Evolutionary conservation across 2,888 invertebrate species (phyloP).

Genomic region (Slavum lentiscoides): DNA sequence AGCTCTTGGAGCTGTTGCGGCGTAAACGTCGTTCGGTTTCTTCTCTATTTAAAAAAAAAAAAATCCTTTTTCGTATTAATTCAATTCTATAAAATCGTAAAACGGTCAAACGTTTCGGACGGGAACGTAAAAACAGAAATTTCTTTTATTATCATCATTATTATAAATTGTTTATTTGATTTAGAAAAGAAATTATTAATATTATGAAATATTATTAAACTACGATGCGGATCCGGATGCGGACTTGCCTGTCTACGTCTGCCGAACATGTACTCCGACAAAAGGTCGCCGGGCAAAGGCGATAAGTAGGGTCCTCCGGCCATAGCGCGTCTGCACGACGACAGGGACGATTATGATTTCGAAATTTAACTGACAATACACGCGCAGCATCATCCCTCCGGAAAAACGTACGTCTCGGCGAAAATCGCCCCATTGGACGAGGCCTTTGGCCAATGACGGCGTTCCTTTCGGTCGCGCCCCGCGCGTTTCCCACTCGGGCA

Average conservation of each 20-base stretch:
- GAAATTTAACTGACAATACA: constrained; percentile 44
- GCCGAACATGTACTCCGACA: constrained; percentile 92
- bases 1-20: constrained; percentile 90
- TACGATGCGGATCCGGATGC: no score
- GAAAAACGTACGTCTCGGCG: constrained; percentile 16
- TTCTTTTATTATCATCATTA: no score
- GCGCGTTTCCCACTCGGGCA: neutral
- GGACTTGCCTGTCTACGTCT: constrained; percentile 70
- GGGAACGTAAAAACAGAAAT: no score
- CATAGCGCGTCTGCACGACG: constrained; percentile 62
- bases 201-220: no score
- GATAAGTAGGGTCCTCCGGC: constrained; percentile 86
- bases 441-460: constrained; percentile 26
- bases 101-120: no score
- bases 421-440: constrained; percentile 25
- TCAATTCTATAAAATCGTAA: no score
- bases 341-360: constrained; percentile 35
- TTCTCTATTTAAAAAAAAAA: constrained; percentile 66
- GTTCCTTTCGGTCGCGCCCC: constrained; percentile 14
- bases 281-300: constrained; percentile 81
- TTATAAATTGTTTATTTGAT: no score
- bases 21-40: constrained; percentile 91
- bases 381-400: constrained; percentile 19
- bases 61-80: neutral
- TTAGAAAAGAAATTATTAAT: no score